Percentiles rank a stretch among this genome's conserved stretches.
Evolutionary conservation across 1,140 invertebrate genomes (phyloP).

Genomic region (Drosophila subpulchrella): DNA sequence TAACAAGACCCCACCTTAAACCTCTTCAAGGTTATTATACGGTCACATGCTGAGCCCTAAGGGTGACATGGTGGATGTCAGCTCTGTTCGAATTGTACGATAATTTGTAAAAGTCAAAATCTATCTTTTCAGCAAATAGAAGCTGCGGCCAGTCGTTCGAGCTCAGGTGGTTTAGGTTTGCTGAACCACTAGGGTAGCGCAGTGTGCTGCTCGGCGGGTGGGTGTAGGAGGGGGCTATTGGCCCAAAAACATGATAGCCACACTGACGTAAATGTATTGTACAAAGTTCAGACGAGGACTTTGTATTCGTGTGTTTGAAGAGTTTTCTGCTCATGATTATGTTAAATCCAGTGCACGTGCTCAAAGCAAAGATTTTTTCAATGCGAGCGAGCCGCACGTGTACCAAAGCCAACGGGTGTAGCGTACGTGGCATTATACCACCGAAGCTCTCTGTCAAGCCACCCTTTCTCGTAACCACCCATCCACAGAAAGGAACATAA

Average conservation of each 20-base stretch:
- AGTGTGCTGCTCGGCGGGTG: conserved; percentile 28
- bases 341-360: conserved; percentile 81
- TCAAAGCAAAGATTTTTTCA: conserved; percentile 81
- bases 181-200: conserved; percentile 22
- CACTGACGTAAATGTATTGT: conserved; percentile 44
- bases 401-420: conserved; percentile 16
- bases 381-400: conserved; percentile 78
- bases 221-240: conserved; percentile 23
- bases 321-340: conserved; percentile 73
- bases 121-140: conserved; percentile 77
- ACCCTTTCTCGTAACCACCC: no score
- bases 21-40: conserved; percentile 71
- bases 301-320: conserved; percentile 45
- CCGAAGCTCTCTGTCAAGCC: conserved; percentile 11
- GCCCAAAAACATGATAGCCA: conserved; percentile 68
- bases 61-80: conserved; percentile 24
- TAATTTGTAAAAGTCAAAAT: conserved; percentile 83
- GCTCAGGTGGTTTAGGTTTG: conserved; percentile 49
- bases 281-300: conserved; percentile 20
- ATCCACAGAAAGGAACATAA: conserved; percentile 34
- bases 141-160: conserved; percentile 50
- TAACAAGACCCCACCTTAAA: conserved; percentile 18
- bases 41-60: conserved; percentile 68
- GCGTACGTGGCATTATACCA: conserved; percentile 20
- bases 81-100: conserved; percentile 63